Evolutionary conservation across 2,113 vertebrate genomes (phyloP).

Genomic region (Telmatochromis sp.): DNA sequence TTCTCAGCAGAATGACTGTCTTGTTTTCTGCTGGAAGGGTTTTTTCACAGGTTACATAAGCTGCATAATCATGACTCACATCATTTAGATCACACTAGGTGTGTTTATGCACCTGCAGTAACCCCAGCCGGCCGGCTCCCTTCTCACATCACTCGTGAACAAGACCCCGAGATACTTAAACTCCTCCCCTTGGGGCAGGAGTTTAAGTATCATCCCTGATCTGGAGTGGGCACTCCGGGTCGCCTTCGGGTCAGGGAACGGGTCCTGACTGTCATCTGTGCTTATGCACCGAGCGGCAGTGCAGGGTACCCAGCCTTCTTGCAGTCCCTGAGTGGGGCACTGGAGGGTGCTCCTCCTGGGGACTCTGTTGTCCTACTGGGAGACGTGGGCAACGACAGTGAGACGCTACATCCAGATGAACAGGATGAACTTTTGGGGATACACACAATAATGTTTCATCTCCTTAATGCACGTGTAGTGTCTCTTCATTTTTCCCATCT

Average conservation of each 20-base stretch:
- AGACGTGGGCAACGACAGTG: neutral
- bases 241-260: neutral
- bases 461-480: neutral
- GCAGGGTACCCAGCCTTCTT: neutral
- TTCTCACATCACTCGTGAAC: neutral
- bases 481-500: neutral
- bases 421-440: neutral
- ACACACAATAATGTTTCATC: neutral
- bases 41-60: neutral
- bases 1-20: neutral
- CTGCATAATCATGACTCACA: neutral
- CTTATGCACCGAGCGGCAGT: neutral
- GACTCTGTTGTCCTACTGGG: neutral
- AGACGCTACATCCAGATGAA: neutral
- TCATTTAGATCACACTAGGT: neutral
- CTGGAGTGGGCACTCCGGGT: neutral
- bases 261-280: neutral
- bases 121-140: fast-evolving
- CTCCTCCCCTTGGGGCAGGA: neutral
- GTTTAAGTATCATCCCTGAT: fast-evolving
- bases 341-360: neutral
- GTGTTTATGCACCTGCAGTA: neutral
- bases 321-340: neutral
- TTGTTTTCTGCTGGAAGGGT: neutral
- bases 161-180: neutral